phyloP scores from a whole-genome alignment of 2,113 vertebrate genomes.

The Andinoacara biseriatus region DNA sequence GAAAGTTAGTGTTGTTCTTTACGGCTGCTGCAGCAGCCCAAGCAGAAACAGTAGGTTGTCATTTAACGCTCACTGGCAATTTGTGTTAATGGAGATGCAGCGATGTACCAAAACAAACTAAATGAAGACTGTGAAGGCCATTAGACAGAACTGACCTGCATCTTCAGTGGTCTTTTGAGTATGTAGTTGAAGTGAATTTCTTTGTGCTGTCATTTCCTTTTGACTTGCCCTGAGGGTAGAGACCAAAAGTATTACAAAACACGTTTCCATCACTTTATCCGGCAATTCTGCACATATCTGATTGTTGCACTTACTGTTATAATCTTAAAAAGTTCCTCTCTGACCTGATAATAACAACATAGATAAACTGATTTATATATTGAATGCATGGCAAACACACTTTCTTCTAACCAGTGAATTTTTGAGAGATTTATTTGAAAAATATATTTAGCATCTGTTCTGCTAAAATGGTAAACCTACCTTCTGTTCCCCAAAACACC shows the following conservation, averaged over 20 bases:
- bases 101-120: too few relatives aligned
- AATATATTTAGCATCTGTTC: background rate
- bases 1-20: background rate
- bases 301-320: slow-evolving; percentile 53
- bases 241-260: background rate
- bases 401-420: background rate
- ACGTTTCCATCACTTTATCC: background rate
- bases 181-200: slow-evolving; percentile 42
- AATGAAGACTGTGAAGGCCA: background rate
- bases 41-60: too few relatives aligned
- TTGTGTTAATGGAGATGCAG: too few relatives aligned
- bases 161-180: slow-evolving; percentile 62
- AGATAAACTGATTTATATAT: background rate
- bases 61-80: too few relatives aligned
- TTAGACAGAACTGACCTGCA: slow-evolving; percentile 29
- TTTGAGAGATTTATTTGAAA: background rate
- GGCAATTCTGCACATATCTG: background rate
- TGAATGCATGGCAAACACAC: background rate
- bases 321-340: slow-evolving; percentile 67
- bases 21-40: too few relatives aligned
- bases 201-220: slow-evolving; percentile 46
- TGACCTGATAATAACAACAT: slow-evolving; percentile 61
- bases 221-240: slow-evolving; percentile 45
- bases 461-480: slow-evolving; percentile 56
- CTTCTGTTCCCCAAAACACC: slow-evolving; percentile 79